Evolutionary conservation across 2,113 vertebrate species (phyloP).

Genomic region (Sinocyclocheilus anshuiensis): DNA sequence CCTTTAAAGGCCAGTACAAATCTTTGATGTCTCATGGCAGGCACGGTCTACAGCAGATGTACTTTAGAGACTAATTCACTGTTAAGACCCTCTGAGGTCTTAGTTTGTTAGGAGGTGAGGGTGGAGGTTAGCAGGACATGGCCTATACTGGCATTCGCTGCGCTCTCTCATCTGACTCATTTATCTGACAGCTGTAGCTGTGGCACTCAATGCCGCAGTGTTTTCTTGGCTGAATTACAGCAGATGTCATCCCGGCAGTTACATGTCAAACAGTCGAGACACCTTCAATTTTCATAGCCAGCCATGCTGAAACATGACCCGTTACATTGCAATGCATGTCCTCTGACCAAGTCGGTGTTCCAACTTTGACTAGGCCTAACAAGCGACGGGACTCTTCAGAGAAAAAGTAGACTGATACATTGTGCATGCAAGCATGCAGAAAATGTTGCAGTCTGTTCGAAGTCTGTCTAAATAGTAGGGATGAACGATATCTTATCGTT

Average conservation of each 20-base stretch:
- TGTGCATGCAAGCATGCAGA: not conserved
- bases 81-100: slow-evolving; percentile 29
- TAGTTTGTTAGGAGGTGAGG: slow-evolving; percentile 23
- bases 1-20: not conserved
- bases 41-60: not conserved
- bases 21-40: not conserved
- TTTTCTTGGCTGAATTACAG: slow-evolving; percentile 54
- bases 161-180: slow-evolving; percentile 48
- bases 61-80: slow-evolving; percentile 17
- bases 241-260: slow-evolving; percentile 54
- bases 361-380: slow-evolving; percentile 14
- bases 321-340: slow-evolving; percentile 37
- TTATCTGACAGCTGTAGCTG: slow-evolving; percentile 48
- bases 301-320: slow-evolving; percentile 51
- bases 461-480: slow-evolving; percentile 22
- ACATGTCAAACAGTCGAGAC: slow-evolving; percentile 49
- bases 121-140: slow-evolving; percentile 30
- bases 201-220: slow-evolving; percentile 49
- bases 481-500: no score
- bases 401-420: not conserved
- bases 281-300: slow-evolving; percentile 52
- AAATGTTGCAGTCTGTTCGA: not conserved
- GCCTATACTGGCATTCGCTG: slow-evolving; percentile 23
- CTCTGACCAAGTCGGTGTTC: slow-evolving; percentile 19
- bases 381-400: not conserved